A percentile compares a stretch with the other conserved stretches of the same genome.
Conservation (phyloP, 2,797 vertebrate species). For the Orientallactaga sibirica region DNA sequence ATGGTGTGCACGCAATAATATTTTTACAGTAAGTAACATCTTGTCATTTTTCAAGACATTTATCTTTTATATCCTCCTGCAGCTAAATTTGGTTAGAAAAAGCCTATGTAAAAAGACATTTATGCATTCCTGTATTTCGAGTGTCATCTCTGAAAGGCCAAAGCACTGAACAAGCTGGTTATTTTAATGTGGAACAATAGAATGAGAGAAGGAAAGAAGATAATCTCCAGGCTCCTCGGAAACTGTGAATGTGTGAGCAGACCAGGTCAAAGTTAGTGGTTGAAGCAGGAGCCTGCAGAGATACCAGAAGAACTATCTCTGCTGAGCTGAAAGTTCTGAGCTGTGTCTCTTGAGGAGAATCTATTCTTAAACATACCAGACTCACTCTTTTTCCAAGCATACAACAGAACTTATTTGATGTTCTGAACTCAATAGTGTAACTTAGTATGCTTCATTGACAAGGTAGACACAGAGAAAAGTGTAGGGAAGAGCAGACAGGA, state of each 20-base stretch:
- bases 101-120: slow-evolving; percentile 79
- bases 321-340: slow-evolving; percentile 48
- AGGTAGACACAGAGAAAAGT: neutral
- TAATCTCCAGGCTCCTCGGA: slow-evolving; percentile 37
- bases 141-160: slow-evolving; percentile 74
- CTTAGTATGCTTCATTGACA: slow-evolving; percentile 35
- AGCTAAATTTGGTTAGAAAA: slow-evolving; percentile 82
- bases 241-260: slow-evolving; percentile 4
- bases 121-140: slow-evolving; percentile 77
- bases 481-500: neutral
- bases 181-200: slow-evolving; percentile 72
- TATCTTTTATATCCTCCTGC: slow-evolving; percentile 79
- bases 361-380: slow-evolving; percentile 63
- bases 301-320: neutral
- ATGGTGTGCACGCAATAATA: slow-evolving; percentile 80
- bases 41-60: slow-evolving; percentile 85
- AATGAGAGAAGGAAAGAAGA: slow-evolving; percentile 52
- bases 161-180: slow-evolving; percentile 72
- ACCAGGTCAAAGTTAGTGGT: slow-evolving; percentile 11
- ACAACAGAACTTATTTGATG: neutral
- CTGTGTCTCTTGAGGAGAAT: slow-evolving; percentile 57
- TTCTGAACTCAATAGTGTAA: neutral
- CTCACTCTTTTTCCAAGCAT: slow-evolving; percentile 49
- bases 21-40: slow-evolving; percentile 82
- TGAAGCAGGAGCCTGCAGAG: slow-evolving; percentile 33